These are phyloP conservation scores for Albula glossodonta DNA, from an alignment of 2,113 vertebrate species.

Conservation along the genomic window DNA sequence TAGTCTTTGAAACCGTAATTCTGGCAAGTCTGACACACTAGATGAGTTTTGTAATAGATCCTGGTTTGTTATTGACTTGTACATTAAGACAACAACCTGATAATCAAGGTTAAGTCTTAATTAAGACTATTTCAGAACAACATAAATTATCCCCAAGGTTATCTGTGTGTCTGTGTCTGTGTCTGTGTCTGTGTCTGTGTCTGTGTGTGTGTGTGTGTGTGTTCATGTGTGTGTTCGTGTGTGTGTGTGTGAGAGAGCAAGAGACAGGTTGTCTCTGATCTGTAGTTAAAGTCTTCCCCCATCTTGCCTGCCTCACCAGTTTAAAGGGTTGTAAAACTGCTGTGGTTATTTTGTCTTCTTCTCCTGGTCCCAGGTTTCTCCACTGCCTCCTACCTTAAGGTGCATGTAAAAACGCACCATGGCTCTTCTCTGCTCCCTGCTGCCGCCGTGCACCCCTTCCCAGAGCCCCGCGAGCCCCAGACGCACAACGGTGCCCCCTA, in stretches of 20 bases:
- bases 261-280: not conserved
- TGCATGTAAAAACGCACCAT: conserved; percentile 99
- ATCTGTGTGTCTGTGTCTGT: not conserved
- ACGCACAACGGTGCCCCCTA: conserved; percentile 96
- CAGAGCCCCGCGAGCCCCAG: conserved; percentile 92
- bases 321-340: conserved; percentile 54
- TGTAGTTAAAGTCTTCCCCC: conserved; percentile 1
- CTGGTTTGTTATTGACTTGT: too few relatives aligned
- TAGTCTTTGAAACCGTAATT: too few relatives aligned
- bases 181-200: not conserved
- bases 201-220: not conserved
- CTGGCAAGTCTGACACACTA: too few relatives aligned
- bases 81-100: not conserved
- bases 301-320: conserved; percentile 40
- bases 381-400: conserved; percentile 99
- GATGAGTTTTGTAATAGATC: too few relatives aligned
- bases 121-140: not conserved
- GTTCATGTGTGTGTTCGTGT: not conserved
- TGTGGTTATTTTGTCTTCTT: conserved; percentile 73
- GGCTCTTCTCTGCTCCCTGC: conserved; percentile 86
- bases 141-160: too few relatives aligned
- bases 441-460: conserved; percentile 85
- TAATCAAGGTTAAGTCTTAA: not conserved
- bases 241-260: not conserved
- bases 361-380: conserved; percentile 99